Base-by-base conservation (phyloP, 1,140 invertebrate species). In the Campodea augens region DNA sequence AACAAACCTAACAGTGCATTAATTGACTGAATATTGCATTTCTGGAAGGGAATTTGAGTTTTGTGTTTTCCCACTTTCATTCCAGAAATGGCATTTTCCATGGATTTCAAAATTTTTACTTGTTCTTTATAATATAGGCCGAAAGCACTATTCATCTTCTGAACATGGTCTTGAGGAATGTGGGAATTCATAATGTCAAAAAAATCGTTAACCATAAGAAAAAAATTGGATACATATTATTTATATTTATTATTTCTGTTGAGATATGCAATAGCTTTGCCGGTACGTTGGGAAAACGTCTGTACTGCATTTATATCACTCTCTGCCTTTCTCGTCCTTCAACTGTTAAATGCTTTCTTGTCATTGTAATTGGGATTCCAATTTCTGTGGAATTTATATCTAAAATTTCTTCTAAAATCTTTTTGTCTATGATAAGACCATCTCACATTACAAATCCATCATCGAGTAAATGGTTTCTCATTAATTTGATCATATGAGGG, bases 381-480 rank as follows among this genome's bases (percentile, higher is more conserved):
- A 48, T 15, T 47, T 50, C 43, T 3, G 13, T n/a, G 23, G 13
- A 18, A n/a, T 50, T 21, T 2, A 15, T 38, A 1, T 19, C 5
- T 2, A 47, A 12, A 25, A 53, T 15, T 15, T 49, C 20, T 38
- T 43, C 3, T 5, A 54, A 23, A 1, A 5, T 13, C 10, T 29
- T 5, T 40, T 41, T 45, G 29, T 27, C 29, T 2, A 53, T 38
- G 1, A 39, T 43, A 5, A 44, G 36, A n/a, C 29, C 27, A 27
- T 48, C 43, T 20, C 23, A 5, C 7, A 48, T 24, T 4, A n/a
- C 45, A 22, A 54, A 25, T 25, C 47, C 45, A 27, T 52, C 29
- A 41, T 55, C 53, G 2, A 54, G 5, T 4, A 54, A 13, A 32
- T 54, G 45, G 38, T 55, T 49, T 37, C 52, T 37, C 3, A 55